phyloP scores from a whole-genome alignment of 2,888 invertebrate genomes.

The Cataglyphis altisquamis region DNA sequence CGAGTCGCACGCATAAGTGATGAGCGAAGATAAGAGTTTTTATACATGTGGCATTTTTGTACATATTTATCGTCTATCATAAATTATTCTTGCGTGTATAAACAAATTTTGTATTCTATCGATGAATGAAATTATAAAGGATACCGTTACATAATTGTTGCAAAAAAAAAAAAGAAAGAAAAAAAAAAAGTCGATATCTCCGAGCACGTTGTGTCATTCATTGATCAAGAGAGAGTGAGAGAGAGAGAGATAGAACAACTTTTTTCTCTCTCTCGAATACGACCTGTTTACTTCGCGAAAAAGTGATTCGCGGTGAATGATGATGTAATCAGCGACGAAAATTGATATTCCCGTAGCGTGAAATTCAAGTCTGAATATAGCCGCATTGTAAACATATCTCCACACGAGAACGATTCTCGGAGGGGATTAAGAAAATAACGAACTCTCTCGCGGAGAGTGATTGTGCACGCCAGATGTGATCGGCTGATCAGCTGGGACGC shows the following conservation, averaged over 20 bases:
- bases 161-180: too few species aligned
- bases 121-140: background rate
- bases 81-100: background rate
- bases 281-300: background rate
- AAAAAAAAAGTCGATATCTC: background rate
- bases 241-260: background rate
- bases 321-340: slow-evolving; percentile 18
- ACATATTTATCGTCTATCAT: background rate
- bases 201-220: slow-evolving; percentile 1
- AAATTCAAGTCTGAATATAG: slow-evolving; percentile 29
- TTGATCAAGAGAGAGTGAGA: background rate
- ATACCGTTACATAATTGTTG: background rate
- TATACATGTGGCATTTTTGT: background rate
- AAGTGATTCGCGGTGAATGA: background rate
- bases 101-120: slow-evolving; percentile 11
- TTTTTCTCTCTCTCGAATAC: background rate
- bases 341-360: slow-evolving; percentile 12
- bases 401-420: slow-evolving; percentile 21
- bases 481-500: slow-evolving; percentile 19
- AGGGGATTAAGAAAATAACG: slow-evolving; percentile 43
- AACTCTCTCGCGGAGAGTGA: slow-evolving; percentile 24
- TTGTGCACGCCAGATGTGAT: slow-evolving; percentile 35
- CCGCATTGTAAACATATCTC: slow-evolving; percentile 31
- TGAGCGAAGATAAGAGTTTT: background rate
- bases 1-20: background rate